Evolutionary conservation across 2,113 vertebrate genomes (phyloP), one percentile per base, ranked within the genome.

Genomic region (Diadophis punctatus): DNA sequence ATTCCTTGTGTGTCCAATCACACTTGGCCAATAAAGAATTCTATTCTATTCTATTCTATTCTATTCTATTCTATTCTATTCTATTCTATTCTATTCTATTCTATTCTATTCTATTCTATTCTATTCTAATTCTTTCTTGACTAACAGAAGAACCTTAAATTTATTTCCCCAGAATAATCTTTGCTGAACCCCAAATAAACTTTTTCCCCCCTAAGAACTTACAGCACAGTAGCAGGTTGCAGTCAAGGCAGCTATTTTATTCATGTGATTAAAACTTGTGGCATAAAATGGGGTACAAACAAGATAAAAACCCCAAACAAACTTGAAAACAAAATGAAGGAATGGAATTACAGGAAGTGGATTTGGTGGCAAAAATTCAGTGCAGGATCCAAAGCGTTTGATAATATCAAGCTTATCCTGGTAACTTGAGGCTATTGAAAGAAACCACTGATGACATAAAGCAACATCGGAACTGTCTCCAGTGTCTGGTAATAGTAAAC

Each of bases 261-360:
- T 94, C 95, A 94, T 96, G 94, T 94, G 95, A 96, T 96, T 95
- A 95, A 96, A 96, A 96, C 95, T 95, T 95, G 96, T 96, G 93
- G 95, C 94, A 95, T 96, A 96, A 93, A 94, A 95, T 93, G 86
- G 96, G 93, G 94, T 86, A 68, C 91, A 34, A 11, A 46, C 14
- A 91, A 39, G 3, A 95, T 95, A 96, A 80, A 80, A 43, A 0
- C 2, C 34, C 34, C 34, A 80, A 94, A 96, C 92, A 95, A 96
- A 80, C 91, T 92, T 96, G 91, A 95, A 94, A 96, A 96, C 93
- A 94, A 92, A 94, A 90, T 43, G 88, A 91, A 95, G 94, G 86
- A 93, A 90, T 87, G 91, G 92, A 68, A 92, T 48, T 89, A 92
- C 68, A 94, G 93, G 88, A 94, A 85, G 49, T 86, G 20, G 88